Evolutionary conservation across 2,113 vertebrate species (phyloP).

Genomic region (Platichthys stellatus): DNA sequence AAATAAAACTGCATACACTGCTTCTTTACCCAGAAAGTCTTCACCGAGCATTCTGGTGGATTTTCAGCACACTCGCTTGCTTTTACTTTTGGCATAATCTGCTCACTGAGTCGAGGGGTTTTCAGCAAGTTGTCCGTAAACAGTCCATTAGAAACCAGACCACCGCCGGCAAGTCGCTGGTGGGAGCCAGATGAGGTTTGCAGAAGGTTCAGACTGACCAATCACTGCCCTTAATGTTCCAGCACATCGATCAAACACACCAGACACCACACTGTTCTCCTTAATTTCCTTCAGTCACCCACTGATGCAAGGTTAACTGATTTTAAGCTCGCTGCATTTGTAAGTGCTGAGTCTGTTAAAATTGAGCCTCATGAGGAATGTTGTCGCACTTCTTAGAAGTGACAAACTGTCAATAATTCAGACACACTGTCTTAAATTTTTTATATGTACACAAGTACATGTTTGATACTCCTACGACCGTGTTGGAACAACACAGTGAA

Average conservation of each 20-base stretch:
- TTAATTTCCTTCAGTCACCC: slow-evolving; percentile 35
- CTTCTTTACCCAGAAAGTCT: slow-evolving; percentile 36
- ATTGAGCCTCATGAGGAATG: slow-evolving; percentile 71
- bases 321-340: slow-evolving; percentile 29
- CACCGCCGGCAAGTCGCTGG: slow-evolving; percentile 29
- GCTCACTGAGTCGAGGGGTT: slow-evolving; percentile 46
- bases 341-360: slow-evolving; percentile 59
- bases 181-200: slow-evolving; percentile 64
- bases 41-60: slow-evolving; percentile 21
- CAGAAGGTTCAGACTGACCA: slow-evolving; percentile 55
- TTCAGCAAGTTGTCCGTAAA: slow-evolving; percentile 62
- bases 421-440: slow-evolving; percentile 33
- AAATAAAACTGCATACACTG: slow-evolving; percentile 68
- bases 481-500: slow-evolving; percentile 66
- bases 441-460: slow-evolving; percentile 73
- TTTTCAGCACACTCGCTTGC: slow-evolving; percentile 35
- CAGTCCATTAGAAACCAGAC: slow-evolving; percentile 56
- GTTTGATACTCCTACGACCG: slow-evolving; percentile 52
- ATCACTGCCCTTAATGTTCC: slow-evolving; percentile 27
- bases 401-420: slow-evolving; percentile 56
- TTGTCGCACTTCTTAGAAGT: slow-evolving; percentile 79
- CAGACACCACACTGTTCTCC: slow-evolving; percentile 10
- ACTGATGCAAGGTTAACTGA: slow-evolving; percentile 27
- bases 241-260: slow-evolving; percentile 33
- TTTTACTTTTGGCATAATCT: slow-evolving; percentile 59